These are phyloP conservation scores for Stercorarius parasiticus DNA, from an alignment of 2,113 vertebrate genomes.

Conservation along the genomic window DNA sequence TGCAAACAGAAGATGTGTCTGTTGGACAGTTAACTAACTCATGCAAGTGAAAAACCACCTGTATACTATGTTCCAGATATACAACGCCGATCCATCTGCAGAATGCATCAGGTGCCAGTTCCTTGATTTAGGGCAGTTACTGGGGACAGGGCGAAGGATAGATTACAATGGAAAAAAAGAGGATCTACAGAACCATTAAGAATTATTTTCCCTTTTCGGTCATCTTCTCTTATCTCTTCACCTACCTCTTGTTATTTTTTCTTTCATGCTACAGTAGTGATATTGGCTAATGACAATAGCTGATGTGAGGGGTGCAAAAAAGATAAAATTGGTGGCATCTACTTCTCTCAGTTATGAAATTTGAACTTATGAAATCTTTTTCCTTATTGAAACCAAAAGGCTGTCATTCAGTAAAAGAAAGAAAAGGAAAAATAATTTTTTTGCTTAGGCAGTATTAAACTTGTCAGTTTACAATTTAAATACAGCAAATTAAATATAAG, in stretches of 20 bases:
- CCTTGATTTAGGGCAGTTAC: conserved; percentile 32
- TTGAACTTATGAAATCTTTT: background rate
- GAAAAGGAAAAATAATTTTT: background rate
- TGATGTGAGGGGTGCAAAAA: background rate
- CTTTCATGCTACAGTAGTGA: background rate
- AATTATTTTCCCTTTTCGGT: background rate
- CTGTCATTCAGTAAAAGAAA: background rate
- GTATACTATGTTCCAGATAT: background rate
- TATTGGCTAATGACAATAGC: background rate
- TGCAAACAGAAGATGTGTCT: conserved; percentile 14
- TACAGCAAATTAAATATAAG: conserved; percentile 26
- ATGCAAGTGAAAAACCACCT: conserved; percentile 47
- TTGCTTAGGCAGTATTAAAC: conserved; percentile 18
- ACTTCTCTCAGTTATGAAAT: background rate
- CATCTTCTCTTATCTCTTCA: background rate
- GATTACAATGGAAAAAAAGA: background rate
- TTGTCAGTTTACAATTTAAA: background rate
- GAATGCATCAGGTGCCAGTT: conserved; percentile 50
- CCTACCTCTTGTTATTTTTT: background rate
- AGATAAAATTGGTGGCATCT: background rate
- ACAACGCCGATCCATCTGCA: conserved; percentile 28
- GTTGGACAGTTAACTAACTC: background rate
- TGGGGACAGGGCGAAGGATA: background rate
- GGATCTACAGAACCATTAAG: background rate
- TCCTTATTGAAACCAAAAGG: background rate